Evolutionary conservation across 2,888 invertebrate genomes (phyloP), one percentile per base, ranked within the genome.

Genomic region (Salticus scenicus): DNA sequence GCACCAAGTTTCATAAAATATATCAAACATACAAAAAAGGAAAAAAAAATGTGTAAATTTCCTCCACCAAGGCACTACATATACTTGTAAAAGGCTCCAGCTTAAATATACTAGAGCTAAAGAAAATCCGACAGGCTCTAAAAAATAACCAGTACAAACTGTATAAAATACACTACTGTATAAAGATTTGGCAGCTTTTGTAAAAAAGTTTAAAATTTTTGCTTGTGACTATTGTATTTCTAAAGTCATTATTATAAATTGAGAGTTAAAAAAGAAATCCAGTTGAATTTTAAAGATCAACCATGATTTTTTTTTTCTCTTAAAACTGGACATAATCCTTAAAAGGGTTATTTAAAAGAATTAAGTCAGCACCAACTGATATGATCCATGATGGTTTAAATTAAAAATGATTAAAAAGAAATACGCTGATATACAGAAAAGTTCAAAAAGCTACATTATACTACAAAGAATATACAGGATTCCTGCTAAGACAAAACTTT

Each of bases 151-250:
- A 70, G 8, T 71, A 67, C 51, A 77, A 84, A 84, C 67, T n/a
- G 41, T 84, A 76, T 84, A 84, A 84, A 79, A 82, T n/a, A 41
- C 31, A 24, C 66, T 70, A 73, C 63, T 24, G 77, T 84, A 78
- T 57, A 84, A 84, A 78, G 72, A 78, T 84, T 84, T 84, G 83
- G 83, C 83, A 84, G 64, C 76, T 72, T 72, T 42, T 33, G 2
- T 31, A 71, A 83, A 76, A 82, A 83, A 66, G 66, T 64, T 76
- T 83, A 71, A 76, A 80, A 72, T 57, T 57, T 57, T 12, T 17
- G 2, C 24, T 5, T n/a, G n/a, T 57, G 57, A 24, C 57, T 24
- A 57, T 17, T 47, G n/a, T 10, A 10, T 47, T 17, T 2, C 47
- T n/a, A 12, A 7, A 33, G n/a, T 33, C 31, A 33, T 17, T 20